These are phyloP conservation scores for Phyllostomus hastatus DNA, from an alignment of 2,113 vertebrate species.

Conservation along the genomic window DNA sequence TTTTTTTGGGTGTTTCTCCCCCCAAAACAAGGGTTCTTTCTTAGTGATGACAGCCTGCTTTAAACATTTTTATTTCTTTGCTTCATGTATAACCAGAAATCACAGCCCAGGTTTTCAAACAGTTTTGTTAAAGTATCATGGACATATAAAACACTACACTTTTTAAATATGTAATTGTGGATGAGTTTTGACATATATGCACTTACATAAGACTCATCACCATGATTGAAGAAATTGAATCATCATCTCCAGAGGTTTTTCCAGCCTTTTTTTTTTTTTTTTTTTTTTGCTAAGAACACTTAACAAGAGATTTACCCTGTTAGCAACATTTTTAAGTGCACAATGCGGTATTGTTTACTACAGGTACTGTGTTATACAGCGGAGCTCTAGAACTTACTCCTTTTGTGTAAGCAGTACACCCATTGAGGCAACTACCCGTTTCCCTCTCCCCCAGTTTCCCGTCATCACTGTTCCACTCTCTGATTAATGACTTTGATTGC, in stretches of 20 bases:
- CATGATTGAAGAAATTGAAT: not conserved
- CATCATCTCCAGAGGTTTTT: not conserved
- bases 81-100: not conserved
- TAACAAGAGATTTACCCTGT: not conserved
- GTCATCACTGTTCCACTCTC: not conserved
- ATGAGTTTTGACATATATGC: not conserved
- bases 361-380: not conserved
- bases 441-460: no score
- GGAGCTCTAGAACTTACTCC: not conserved
- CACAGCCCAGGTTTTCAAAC: not conserved
- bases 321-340: not conserved
- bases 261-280: not conserved
- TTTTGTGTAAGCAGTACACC: not conserved
- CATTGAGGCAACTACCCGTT: not conserved
- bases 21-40: not conserved
- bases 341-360: not conserved
- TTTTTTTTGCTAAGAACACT: not conserved
- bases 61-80: not conserved
- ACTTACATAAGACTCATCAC: not conserved
- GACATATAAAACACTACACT: not conserved
- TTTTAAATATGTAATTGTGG: not conserved
- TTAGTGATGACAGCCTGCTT: not conserved
- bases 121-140: not conserved
- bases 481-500: not conserved
- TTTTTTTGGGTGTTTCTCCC: not conserved